Evolutionary conservation across 2,888 invertebrate species (phyloP).

Genomic region (Sarcophaga subvicina): DNA sequence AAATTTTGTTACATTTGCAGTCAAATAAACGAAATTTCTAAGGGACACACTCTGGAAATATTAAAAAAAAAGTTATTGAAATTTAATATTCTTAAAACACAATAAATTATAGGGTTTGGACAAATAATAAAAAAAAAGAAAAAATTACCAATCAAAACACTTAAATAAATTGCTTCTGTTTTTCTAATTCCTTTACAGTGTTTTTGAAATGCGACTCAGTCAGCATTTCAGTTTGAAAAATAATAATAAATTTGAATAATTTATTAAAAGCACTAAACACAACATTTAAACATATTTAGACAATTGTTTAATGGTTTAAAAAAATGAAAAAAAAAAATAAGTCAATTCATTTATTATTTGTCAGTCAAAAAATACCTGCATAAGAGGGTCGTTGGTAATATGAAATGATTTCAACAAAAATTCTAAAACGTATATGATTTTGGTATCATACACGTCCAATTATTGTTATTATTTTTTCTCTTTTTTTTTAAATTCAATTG

Average conservation of each 20-base stretch:
- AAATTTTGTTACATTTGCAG: background rate
- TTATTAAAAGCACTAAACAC: conserved; percentile 4
- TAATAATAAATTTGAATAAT: conserved; percentile 2
- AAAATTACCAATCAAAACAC: background rate
- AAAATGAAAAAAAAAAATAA: background rate
- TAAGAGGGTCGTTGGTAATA: background rate
- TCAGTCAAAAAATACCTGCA: background rate
- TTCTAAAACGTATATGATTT: background rate
- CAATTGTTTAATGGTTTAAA: background rate
- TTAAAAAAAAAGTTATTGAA: background rate
- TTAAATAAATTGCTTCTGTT: background rate
- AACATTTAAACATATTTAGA: background rate
- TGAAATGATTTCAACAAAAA: background rate
- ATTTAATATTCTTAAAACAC: background rate
- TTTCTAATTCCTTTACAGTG: background rate
- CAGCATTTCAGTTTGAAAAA: background rate
- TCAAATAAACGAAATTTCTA: no score
- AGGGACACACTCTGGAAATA: no score
- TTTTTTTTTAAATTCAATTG: conserved; percentile 4
- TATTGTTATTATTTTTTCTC: background rate
- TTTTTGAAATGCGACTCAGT: background rate
- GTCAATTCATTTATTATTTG: background rate
- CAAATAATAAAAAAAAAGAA: background rate
- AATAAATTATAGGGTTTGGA: background rate
- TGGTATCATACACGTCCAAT: conserved; percentile 2